These are phyloP conservation scores for Gymnocypris eckloni DNA, from an alignment of 2,797 vertebrate genomes.

Conservation along the genomic window DNA sequence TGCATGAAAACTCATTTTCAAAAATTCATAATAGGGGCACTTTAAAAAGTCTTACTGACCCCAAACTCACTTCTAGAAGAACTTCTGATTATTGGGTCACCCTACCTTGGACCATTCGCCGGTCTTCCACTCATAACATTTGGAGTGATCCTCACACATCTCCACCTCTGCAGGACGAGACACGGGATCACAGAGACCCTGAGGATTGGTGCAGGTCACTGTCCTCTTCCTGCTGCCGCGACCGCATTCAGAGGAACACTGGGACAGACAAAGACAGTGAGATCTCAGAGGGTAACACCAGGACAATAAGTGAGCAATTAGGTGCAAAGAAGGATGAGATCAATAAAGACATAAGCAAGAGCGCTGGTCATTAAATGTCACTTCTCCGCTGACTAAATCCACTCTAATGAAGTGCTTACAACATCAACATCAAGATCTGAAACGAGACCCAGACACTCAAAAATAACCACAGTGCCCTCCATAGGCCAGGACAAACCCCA, in stretches of 20 bases:
- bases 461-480: constrained; percentile 58
- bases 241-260: constrained; percentile 93
- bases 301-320: not conserved
- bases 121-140: constrained; percentile 94
- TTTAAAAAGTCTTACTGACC: not conserved
- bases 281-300: not conserved
- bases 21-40: too few relatives aligned
- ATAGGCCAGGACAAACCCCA: constrained; percentile 41
- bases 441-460: not conserved
- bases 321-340: constrained; percentile 13
- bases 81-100: constrained; percentile 3
- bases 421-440: constrained; percentile 10
- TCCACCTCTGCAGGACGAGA: constrained; percentile 84
- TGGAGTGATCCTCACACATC: constrained; percentile 87
- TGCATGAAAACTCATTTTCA: too few relatives aligned
- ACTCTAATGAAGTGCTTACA: constrained; percentile 51
- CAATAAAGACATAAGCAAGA: constrained; percentile 24
- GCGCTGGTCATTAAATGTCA: constrained; percentile 44
- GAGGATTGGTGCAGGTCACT: constrained; percentile 88
- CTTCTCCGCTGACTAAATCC: constrained; percentile 45
- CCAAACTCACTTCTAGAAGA: not conserved
- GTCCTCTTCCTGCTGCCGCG: constrained; percentile 83
- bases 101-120: constrained; percentile 97
- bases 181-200: constrained; percentile 86
- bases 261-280: constrained; percentile 31